Evolutionary conservation across 2,888 invertebrate genomes (phyloP).

Genomic region (Ypsolopha sequella): DNA sequence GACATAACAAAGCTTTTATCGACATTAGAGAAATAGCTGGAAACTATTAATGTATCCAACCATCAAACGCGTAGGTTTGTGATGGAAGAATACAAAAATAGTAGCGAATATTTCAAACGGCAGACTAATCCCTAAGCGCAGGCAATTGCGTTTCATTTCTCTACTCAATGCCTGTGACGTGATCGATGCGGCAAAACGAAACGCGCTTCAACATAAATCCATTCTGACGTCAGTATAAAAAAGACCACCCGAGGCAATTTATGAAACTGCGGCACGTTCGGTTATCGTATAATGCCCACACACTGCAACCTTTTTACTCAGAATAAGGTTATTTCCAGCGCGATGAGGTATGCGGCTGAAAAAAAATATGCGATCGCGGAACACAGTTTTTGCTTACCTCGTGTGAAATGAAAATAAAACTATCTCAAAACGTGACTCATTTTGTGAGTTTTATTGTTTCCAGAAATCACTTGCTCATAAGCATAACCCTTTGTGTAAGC

Average conservation of each 20-base stretch:
- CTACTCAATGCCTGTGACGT: constrained; percentile 19
- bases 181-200: constrained; percentile 24
- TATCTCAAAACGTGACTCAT: constrained; percentile 33
- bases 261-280: constrained; percentile 20
- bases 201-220: constrained; percentile 22
- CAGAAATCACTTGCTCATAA: not conserved
- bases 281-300: constrained; percentile 5
- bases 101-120: not conserved
- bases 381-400: constrained; percentile 22
- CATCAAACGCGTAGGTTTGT: not conserved
- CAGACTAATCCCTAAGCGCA: constrained; percentile 12
- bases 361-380: constrained; percentile 2
- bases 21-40: not conserved
- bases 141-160: constrained; percentile 22
- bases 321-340: constrained; percentile 4
- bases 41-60: not conserved
- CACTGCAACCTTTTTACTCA: constrained; percentile 4
- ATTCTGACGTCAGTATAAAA: constrained; percentile 22
- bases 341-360: not conserved
- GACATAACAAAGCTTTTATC: not conserved
- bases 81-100: not conserved
- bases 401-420: constrained; percentile 24
- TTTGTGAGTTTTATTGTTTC: not conserved
- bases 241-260: constrained; percentile 27
- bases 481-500: not conserved